Evolutionary conservation across 2,113 vertebrate species (phyloP).

Genomic region (Echinops telfairi): DNA sequence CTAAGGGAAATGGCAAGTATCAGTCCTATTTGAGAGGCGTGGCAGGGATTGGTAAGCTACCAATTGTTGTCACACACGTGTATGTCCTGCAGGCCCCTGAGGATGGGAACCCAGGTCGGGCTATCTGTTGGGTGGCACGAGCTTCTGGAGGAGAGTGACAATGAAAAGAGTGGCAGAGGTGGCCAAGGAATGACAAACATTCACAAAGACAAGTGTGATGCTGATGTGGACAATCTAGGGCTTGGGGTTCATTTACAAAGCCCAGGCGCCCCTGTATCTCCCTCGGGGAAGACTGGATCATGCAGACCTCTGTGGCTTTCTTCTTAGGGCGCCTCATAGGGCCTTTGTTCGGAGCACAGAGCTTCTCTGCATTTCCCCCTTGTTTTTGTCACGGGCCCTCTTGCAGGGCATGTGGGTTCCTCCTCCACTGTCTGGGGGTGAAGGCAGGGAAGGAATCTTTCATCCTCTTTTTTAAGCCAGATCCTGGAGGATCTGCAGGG

Average conservation of each 20-base stretch:
- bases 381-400: too few relatives aligned
- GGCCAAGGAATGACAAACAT: not conserved
- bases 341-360: not conserved
- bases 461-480: too few relatives aligned
- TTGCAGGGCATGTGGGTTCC: too few relatives aligned
- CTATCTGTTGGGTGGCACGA: not conserved
- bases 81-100: not conserved
- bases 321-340: not conserved
- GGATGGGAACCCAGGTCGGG: not conserved
- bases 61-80: not conserved
- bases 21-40: too few relatives aligned
- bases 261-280: not conserved
- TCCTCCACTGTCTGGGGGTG: too few relatives aligned
- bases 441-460: too few relatives aligned
- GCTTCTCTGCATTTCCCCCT: too few relatives aligned
- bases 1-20: not conserved
- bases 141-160: not conserved
- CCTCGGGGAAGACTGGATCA: not conserved
- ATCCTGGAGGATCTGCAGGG: not conserved
- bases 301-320: not conserved
- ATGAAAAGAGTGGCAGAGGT: too few relatives aligned
- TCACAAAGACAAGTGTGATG: not conserved
- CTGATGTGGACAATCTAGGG: not conserved
- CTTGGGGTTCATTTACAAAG: not conserved
- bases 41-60: not conserved